Percentiles rank a stretch among this genome's conserved stretches.
phyloP scores from a whole-genome alignment of 2,888 invertebrate genomes.

The Drosophila neotestacea region DNA sequence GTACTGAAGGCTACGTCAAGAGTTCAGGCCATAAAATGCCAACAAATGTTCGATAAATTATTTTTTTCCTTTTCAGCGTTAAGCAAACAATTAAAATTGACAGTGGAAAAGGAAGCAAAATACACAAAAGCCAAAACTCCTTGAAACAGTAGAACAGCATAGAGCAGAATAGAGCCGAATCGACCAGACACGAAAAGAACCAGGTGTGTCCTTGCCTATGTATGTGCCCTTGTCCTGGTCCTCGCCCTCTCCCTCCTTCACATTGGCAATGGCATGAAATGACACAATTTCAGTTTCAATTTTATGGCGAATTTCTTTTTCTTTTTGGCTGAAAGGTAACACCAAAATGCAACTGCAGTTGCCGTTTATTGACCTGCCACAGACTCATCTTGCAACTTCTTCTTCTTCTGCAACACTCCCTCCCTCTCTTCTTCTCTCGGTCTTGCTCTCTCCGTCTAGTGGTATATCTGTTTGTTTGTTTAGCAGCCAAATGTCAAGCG shows the following conservation, averaged over 20 bases:
- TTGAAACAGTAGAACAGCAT: slow-evolving; percentile 31
- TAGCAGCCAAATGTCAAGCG: slow-evolving; percentile 79
- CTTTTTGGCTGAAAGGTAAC: slow-evolving; percentile 69
- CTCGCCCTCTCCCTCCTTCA: slow-evolving; percentile 3
- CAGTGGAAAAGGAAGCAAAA: slow-evolving; percentile 48
- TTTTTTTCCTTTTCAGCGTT: slow-evolving; percentile 26
- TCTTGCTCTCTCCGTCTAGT: slow-evolving; percentile 10
- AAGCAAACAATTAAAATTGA: slow-evolving; percentile 74
- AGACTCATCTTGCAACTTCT: slow-evolving; percentile 18
- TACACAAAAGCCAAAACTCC: slow-evolving; percentile 40
- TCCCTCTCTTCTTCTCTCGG: slow-evolving; percentile 4
- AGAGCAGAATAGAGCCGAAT: slow-evolving; percentile 2
- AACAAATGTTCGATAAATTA: slow-evolving; percentile 65
- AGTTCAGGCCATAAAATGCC: slow-evolving; percentile 68
- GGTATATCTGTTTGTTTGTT: slow-evolving; percentile 54
- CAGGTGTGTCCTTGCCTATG: slow-evolving; percentile 52
- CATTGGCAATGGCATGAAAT: slow-evolving; percentile 76
- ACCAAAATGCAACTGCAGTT: slow-evolving; percentile 57
- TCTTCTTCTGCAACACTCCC: slow-evolving; percentile 1
- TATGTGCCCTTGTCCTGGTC: slow-evolving; percentile 10
- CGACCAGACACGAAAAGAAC: neutral
- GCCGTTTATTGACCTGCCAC: slow-evolving; percentile 66
- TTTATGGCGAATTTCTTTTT: slow-evolving; percentile 55
- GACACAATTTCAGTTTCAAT: slow-evolving; percentile 83
- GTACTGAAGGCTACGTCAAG: slow-evolving; percentile 63